phyloP scores from a whole-genome alignment of 2,113 vertebrate species.

The Prolemur simus region DNA sequence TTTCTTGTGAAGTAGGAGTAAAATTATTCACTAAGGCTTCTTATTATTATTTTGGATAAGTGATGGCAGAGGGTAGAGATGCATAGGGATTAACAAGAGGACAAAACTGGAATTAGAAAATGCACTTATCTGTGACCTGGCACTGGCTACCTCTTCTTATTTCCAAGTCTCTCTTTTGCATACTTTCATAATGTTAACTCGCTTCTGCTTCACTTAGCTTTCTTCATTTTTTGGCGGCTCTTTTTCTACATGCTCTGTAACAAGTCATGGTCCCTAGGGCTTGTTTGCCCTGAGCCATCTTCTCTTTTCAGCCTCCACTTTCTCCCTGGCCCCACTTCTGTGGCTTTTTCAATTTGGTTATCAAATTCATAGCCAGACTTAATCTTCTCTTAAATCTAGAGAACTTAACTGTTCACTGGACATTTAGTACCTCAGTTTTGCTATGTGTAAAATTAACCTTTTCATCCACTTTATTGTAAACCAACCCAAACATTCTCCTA shows the following conservation, averaged over 20 bases:
- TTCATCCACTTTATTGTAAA: not conserved
- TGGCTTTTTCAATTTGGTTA: not conserved
- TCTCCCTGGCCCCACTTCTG: not conserved
- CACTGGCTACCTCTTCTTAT: not conserved
- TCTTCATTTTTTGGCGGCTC: not conserved
- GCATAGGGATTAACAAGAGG: not conserved
- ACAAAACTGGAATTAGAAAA: not conserved
- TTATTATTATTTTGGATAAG: not conserved
- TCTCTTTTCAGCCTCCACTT: not conserved
- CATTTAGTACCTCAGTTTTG: not conserved
- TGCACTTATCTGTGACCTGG: not conserved
- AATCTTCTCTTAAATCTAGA: not conserved
- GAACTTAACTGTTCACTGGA: not conserved
- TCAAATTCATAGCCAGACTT: not conserved
- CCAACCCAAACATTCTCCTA: accelerated
- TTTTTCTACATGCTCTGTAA: not conserved
- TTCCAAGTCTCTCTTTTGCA: not conserved
- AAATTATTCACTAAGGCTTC: not conserved
- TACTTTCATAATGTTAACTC: not conserved
- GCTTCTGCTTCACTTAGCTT: not conserved
- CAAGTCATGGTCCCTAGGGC: not conserved
- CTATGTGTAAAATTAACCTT: not conserved
- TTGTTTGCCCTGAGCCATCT: not conserved
- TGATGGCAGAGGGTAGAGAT: not conserved
- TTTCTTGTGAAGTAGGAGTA: not conserved